Evolutionary conservation across 2,113 vertebrate genomes (phyloP), one percentile per base, ranked within the genome.

Genomic region (Siphamia tubifer): DNA sequence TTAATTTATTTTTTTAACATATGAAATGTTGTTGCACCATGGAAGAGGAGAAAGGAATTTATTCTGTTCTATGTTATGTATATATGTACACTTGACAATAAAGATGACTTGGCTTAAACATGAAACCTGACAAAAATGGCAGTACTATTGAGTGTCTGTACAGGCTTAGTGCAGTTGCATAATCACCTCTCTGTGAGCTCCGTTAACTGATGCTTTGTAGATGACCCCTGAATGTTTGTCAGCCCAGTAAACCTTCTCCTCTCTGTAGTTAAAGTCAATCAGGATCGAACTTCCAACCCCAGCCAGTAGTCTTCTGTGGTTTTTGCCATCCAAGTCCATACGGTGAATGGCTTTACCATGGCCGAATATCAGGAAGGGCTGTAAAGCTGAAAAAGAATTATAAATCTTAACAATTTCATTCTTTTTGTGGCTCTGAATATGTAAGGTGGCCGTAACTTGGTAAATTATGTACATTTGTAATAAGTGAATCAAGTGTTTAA

Each of bases 191-290:
- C 4, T 92, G 31, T 83, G 88, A 52, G 92, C 91, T 45, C 93
- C 94, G 32, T 93, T 92, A 63, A 94, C 57, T 23, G 92, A 84
- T 35, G 92, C 88, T 84, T 91, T 95, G 83, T 94, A 93, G 77
- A 99, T 89, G 7, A 94, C 70, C 13, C 92, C 89, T 5, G 79
- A 90, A 55, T 92, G 87, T 62, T 63, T 87, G 80, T 96, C 91
- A 3, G 94, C 92, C 97, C 98, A 99, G 82, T 96, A 98, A 35
- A 98, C 36, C 47, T 72, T 91, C 60, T 92, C 89, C 30, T 95
- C 91, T 12, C 61, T 65, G 43, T 93, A 95, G 81, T 96, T 89
- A 80, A 96, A 96, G 90, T 98, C 96, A 44, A 92, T 80, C 39
- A 96, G 85, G 0, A 91, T 75, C 0, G 90, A 92, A 1, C 64